These are phyloP conservation scores for Macrophya annulata DNA, from an alignment of 2,888 invertebrate genomes.

Conservation along the genomic window DNA sequence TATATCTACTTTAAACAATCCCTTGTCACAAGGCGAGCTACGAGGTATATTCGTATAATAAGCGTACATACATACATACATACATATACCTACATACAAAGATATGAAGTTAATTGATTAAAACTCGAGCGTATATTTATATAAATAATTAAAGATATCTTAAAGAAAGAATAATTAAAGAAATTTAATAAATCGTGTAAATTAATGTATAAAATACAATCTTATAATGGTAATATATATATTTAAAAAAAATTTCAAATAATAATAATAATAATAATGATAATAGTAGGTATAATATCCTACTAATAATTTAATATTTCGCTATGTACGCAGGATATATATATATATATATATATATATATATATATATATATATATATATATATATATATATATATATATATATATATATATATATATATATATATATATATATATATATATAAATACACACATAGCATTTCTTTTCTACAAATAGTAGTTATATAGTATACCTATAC, in stretches of 20 bases:
- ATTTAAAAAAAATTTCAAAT: neutral
- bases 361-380: too few species aligned
- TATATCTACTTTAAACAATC: neutral
- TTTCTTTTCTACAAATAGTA: conserved; percentile 8
- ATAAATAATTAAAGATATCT: neutral
- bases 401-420: too few species aligned
- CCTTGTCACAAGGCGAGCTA: conserved; percentile 19
- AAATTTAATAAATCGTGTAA: conserved; percentile 35
- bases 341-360: too few species aligned
- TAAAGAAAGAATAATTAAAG: neutral
- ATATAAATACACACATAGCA: neutral
- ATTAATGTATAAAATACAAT: conserved; percentile 30
- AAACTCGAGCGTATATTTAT: conserved; percentile 35
- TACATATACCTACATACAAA: neutral
- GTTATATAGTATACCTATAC: neutral
- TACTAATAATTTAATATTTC: conserved; percentile 7
- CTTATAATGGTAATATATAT: neutral
- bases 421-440: too few species aligned
- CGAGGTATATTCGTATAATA: conserved; percentile 19
- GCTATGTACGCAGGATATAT: neutral
- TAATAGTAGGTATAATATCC: neutral
- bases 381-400: too few species aligned
- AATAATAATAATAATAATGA: neutral
- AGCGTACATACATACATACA: neutral
- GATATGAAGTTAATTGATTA: neutral